Conservation (phyloP, 53 echinoderm and acorn worm genomes). For the Actinopyga echinites region DNA sequence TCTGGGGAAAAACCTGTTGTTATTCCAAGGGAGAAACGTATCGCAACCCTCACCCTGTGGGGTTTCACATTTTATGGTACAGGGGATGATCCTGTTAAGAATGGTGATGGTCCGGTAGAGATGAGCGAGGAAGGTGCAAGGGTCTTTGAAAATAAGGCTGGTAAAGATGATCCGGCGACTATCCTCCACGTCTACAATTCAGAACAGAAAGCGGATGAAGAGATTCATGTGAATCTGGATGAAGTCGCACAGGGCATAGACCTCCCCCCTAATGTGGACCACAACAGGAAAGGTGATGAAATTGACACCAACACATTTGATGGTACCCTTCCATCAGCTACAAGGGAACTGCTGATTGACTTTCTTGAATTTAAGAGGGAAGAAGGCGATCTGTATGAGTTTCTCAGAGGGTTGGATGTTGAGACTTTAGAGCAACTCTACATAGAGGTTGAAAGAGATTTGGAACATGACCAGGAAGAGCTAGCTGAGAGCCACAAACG, state of each 20-base stretch:
- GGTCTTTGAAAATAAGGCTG: conserved; percentile 22
- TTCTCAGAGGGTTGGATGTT: conserved; percentile 43
- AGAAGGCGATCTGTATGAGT: conserved; percentile 13
- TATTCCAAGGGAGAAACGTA: conserved; percentile 48
- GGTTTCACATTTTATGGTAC: conserved; percentile 77
- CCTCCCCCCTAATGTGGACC: conserved; percentile 71
- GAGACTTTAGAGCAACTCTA: conserved; percentile 37
- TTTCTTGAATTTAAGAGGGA: conserved; percentile 3
- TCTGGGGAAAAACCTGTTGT: conserved; percentile 33
- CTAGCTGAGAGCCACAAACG: background rate
- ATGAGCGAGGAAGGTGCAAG: background rate
- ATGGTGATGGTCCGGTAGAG: background rate
- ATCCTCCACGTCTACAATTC: conserved; percentile 76
- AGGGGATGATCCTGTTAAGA: background rate
- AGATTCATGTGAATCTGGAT: conserved; percentile 72
- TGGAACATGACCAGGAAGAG: background rate
- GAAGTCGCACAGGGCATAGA: conserved; percentile 59
- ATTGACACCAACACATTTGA: conserved; percentile 65
- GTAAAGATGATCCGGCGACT: conserved; percentile 60
- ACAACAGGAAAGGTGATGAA: conserved; percentile 70
- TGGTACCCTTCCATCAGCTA: conserved; percentile 25
- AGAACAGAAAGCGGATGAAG: conserved; percentile 79
- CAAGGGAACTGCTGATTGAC: conserved; percentile 20
- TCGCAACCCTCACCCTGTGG: conserved; percentile 46
- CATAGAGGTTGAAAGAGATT: conserved; percentile 22